Base-by-base conservation (phyloP, 2,888 invertebrate genomes). In the Drosophila testacea region DNA sequence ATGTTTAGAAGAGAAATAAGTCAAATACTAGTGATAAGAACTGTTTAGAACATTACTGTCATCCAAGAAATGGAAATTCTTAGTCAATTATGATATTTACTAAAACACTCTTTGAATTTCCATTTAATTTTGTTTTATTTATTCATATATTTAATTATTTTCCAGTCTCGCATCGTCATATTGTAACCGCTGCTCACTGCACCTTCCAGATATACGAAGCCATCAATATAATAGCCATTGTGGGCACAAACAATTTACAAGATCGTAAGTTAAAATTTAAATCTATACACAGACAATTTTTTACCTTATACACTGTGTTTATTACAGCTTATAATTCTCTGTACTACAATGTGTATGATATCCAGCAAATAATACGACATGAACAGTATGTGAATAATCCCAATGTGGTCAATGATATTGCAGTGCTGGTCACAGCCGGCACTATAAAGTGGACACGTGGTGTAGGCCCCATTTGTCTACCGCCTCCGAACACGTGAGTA, bases 381-480 rank as follows among this genome's bases (percentile, higher is more conserved):
- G 71, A 79, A 0, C 22, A 44, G 1, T 92, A 91, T 44, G 62
- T 55, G 2, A 16, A 38, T 4, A 38, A 66, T 0, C 82, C 83
- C 0, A 48, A 52, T 54, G 60, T 73, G 0, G n/a, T 56, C 0
- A 93, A 94, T 77, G 95, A 95, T 78, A 93, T 95, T 47, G 94
- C 93, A 0, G 48, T 95, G 1, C 51, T 94, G 0, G 83, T 90
- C 60, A 93, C 94, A 0, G 64, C 66, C 0, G 73, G 57, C 0
- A 42, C 48, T 0, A 94, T 95, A 0, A 59, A 65, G 3, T 95
- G 93, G 85, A 93, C 91, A 22, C 83, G 92, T 0, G 92, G 92
- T 36, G 94, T 95, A 4, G 94, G 95, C 0, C 95, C 95, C 0
- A 93, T 92, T 52, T 95, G 95, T 81, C 88, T 95, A 48, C 95